Percentiles rank a stretch among this genome's conserved stretches.
phyloP scores from a whole-genome alignment of 2,797 vertebrate species.

The Etheostoma nigrum region DNA sequence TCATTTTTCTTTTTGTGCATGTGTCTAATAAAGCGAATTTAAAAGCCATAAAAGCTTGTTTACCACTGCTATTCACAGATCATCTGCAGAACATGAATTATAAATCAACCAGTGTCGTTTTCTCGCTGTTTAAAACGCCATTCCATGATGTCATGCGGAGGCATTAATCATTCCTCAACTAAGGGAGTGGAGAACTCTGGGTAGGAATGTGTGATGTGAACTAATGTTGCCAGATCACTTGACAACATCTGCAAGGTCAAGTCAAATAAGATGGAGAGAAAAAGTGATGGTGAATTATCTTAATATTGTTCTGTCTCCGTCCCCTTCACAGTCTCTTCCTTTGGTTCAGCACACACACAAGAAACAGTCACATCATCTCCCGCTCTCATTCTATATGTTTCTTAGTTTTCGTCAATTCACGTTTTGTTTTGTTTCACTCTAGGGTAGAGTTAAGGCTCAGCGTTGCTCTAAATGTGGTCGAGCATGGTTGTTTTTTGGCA shows the following conservation, averaged over 20 bases:
- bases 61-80: slow-evolving; percentile 81
- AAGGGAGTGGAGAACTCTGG: slow-evolving; percentile 20
- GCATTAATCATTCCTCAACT: slow-evolving; percentile 64
- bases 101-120: slow-evolving; percentile 74
- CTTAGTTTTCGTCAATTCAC: background rate
- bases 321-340: slow-evolving; percentile 6
- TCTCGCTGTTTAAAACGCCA: slow-evolving; percentile 58
- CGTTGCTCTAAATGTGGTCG: slow-evolving; percentile 42
- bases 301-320: slow-evolving; percentile 9
- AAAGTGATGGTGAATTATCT: slow-evolving; percentile 1
- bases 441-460: slow-evolving; percentile 18
- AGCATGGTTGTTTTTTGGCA: slow-evolving; percentile 53
- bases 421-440: slow-evolving; percentile 31
- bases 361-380: background rate
- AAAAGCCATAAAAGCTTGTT: slow-evolving; percentile 79
- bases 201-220: slow-evolving; percentile 1
- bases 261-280: slow-evolving; percentile 23
- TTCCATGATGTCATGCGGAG: slow-evolving; percentile 64
- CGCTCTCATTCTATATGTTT: background rate
- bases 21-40: slow-evolving; percentile 70
- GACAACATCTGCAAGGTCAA: slow-evolving; percentile 42
- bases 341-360: slow-evolving; percentile 6
- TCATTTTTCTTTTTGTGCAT: slow-evolving; percentile 51
- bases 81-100: slow-evolving; percentile 83
- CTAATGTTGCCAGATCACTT: slow-evolving; percentile 14